These are phyloP conservation scores for Chrysogorgia sp. DNA, from an alignment of 92 coral and sea anemone genomes.

Conservation along the genomic window DNA sequence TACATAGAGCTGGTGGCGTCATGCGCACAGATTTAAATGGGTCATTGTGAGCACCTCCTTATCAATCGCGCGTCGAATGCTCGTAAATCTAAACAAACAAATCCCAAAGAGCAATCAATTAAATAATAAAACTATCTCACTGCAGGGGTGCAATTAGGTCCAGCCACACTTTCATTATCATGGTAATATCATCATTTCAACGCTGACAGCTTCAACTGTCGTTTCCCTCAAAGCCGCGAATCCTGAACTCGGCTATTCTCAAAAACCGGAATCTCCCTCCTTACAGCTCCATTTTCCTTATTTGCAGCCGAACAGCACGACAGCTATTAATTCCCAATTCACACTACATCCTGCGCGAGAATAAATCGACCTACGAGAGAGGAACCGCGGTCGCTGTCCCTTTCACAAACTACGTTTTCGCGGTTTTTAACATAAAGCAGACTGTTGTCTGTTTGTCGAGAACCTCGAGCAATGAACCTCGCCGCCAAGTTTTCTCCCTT, in stretches of 20 bases:
- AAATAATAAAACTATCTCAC: constrained; percentile 27
- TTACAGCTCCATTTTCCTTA: not conserved
- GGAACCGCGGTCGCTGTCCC: not conserved
- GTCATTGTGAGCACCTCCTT: not conserved
- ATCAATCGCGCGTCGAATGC: constrained; percentile 10
- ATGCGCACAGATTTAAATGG: constrained; percentile 10
- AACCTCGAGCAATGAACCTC: no score
- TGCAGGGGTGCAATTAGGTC: constrained; percentile 36
- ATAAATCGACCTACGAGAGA: constrained; percentile 4
- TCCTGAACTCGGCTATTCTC: not conserved
- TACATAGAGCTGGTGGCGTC: constrained; percentile 4
- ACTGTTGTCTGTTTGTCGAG: no score
- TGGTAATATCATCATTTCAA: constrained; percentile 25
- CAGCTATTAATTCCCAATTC: not conserved
- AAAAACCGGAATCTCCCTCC: not conserved
- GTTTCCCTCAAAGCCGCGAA: not conserved
- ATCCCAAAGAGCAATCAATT: constrained; percentile 32
- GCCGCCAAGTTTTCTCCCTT: no score
- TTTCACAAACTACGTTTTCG: no score
- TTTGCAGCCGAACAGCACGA: not conserved
- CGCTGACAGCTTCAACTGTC: constrained; percentile 1
- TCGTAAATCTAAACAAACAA: constrained; percentile 7
- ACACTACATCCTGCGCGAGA: not conserved
- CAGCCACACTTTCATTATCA: constrained; percentile 1
- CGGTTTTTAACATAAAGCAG: no score